Percentiles rank a stretch among this genome's conserved stretches.
Evolutionary conservation across 2,113 vertebrate genomes (phyloP).

Genomic region (Etheostoma cragini): DNA sequence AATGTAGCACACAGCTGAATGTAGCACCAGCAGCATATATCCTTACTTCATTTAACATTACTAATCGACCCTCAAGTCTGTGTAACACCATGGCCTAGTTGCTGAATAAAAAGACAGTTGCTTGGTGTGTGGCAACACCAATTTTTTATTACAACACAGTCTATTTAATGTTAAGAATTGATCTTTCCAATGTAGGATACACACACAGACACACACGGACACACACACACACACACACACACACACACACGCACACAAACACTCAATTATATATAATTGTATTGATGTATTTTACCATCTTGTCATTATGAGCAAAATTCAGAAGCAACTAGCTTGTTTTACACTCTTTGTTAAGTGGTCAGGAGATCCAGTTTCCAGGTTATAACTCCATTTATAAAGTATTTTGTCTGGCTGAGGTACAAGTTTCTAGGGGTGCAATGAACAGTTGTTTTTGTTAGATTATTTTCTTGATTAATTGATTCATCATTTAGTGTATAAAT

Average conservation of each 20-base stretch:
- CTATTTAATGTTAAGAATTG: neutral
- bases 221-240: neutral
- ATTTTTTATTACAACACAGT: neutral
- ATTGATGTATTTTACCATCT: neutral
- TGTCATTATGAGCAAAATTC: neutral
- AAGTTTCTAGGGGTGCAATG: neutral
- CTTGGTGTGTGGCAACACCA: neutral
- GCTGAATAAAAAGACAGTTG: neutral
- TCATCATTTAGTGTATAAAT: neutral
- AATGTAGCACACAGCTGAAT: slow-evolving; percentile 59
- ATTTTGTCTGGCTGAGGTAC: neutral
- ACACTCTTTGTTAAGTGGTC: neutral
- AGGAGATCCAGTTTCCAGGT: neutral
- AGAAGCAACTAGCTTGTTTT: neutral
- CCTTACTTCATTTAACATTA: slow-evolving; percentile 42
- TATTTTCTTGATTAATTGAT: neutral
- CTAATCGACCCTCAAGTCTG: slow-evolving; percentile 26
- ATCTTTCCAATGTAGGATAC: neutral
- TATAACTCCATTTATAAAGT: neutral
- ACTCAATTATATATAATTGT: neutral
- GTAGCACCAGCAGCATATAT: slow-evolving; percentile 31
- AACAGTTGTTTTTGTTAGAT: neutral
- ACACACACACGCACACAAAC: neutral
- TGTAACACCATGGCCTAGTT: slow-evolving; percentile 53
- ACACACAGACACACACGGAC: neutral